These are phyloP conservation scores for Liopterus haemorrhoidalis DNA, from an alignment of 2,888 invertebrate genomes.

Conservation along the genomic window DNA sequence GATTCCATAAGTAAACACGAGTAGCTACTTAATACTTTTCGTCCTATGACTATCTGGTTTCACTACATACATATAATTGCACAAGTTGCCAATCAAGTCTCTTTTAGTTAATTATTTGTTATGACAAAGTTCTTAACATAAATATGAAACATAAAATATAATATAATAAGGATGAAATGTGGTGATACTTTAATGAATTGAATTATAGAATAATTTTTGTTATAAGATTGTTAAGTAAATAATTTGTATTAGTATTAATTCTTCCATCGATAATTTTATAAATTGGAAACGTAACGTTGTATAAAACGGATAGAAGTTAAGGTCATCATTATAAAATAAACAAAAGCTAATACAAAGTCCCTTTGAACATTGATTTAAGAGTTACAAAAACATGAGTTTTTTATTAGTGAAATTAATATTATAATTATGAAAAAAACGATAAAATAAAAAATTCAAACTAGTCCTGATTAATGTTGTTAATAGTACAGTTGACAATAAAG, in stretches of 20 bases:
- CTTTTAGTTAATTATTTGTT: too few species aligned
- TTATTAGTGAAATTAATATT: constrained; percentile 47
- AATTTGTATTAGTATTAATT: constrained; percentile 23
- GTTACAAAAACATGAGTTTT: constrained; percentile 41
- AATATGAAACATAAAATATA: too few species aligned
- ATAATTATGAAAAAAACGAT: constrained; percentile 46
- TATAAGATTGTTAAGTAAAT: constrained; percentile 11
- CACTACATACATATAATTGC: too few species aligned
- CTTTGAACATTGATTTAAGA: constrained; percentile 43
- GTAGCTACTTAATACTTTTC: too few species aligned
- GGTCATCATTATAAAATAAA: constrained; percentile 39
- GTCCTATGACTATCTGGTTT: too few species aligned
- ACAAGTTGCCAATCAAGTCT: too few species aligned
- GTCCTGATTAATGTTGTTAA: constrained; percentile 47
- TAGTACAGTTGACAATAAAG: constrained; percentile 49
- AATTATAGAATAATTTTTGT: constrained; percentile 20
- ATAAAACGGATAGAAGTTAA: constrained; percentile 38
- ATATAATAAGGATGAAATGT: too few species aligned
- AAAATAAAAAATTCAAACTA: constrained; percentile 48
- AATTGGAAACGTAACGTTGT: constrained; percentile 42
- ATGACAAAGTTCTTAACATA: too few species aligned
- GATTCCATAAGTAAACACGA: too few species aligned
- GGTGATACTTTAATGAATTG: constrained; percentile 31
- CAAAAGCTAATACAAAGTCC: constrained; percentile 43
- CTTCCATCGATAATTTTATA: constrained; percentile 32